These are phyloP conservation scores for Nerophis lumbriciformis DNA, from an alignment of 2,113 vertebrate genomes.

Conservation along the genomic window DNA sequence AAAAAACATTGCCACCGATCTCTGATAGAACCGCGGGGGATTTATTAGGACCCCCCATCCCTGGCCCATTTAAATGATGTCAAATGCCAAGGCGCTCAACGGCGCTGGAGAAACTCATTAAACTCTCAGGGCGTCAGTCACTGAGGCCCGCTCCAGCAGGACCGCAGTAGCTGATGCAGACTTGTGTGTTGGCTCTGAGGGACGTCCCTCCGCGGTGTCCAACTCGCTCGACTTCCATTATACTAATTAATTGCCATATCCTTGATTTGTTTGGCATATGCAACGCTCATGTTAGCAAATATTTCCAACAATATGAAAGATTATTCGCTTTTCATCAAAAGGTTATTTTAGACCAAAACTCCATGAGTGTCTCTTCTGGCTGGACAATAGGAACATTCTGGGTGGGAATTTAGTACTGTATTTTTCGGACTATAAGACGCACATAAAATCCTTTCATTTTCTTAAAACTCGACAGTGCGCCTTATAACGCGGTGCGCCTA, in stretches of 20 bases:
- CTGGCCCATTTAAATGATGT: conserved; percentile 69
- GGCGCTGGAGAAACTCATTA: conserved; percentile 73
- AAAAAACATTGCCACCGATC: conserved; percentile 59
- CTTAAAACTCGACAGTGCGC: too few species aligned
- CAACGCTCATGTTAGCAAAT: conserved; percentile 1
- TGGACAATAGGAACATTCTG: conserved; percentile 12
- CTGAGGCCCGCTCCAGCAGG: conserved; percentile 55
- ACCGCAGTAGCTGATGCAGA: conserved; percentile 46
- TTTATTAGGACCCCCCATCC: conserved; percentile 73
- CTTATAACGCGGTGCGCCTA: too few species aligned
- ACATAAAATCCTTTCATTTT: too few species aligned
- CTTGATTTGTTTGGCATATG: conserved; percentile 19
- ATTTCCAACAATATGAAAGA: conserved; percentile 4
- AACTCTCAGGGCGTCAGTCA: conserved; percentile 65
- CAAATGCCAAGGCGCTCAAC: conserved; percentile 59
- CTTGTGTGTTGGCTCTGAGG: conserved; percentile 33
- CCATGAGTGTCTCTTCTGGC: conserved; percentile 18
- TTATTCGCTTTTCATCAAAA: conserved; percentile 2
- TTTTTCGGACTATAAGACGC: too few species aligned
- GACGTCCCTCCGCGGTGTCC: conserved; percentile 39
- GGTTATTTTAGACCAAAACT: conserved; percentile 14
- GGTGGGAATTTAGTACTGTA: too few species aligned
- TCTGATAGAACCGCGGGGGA: conserved; percentile 69
- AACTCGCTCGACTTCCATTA: conserved; percentile 43
- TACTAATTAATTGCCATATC: conserved; percentile 54